These are phyloP conservation scores for Heliconius eleuchia DNA, from an alignment of 1,140 invertebrate genomes.

Conservation along the genomic window DNA sequence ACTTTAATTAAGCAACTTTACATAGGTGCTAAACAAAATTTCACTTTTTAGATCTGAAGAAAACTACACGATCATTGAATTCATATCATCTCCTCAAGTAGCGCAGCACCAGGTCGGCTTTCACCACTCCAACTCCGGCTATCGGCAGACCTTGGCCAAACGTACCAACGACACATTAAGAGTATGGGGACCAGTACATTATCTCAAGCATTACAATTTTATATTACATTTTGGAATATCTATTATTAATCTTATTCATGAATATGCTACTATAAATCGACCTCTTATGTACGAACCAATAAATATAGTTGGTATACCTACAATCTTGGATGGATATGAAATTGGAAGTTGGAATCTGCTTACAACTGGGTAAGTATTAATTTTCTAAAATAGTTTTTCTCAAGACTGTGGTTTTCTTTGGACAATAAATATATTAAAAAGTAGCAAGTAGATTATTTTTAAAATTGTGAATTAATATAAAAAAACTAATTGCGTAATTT, in stretches of 20 bases:
- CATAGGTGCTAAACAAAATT: too few species aligned
- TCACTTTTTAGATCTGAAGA: slow-evolving; percentile 47
- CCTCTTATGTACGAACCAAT: slow-evolving; percentile 64
- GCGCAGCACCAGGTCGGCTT: slow-evolving; percentile 63
- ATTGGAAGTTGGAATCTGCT: slow-evolving; percentile 68
- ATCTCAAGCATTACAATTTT: slow-evolving; percentile 51
- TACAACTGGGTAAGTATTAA: slow-evolving; percentile 62
- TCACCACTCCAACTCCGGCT: slow-evolving; percentile 61
- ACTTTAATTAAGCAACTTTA: too few species aligned
- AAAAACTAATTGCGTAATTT: too few species aligned
- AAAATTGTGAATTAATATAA: too few species aligned
- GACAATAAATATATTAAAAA: too few species aligned
- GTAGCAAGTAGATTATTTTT: too few species aligned
- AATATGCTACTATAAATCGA: slow-evolving; percentile 52
- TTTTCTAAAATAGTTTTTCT: neutral
- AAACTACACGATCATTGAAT: slow-evolving; percentile 56
- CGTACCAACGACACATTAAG: slow-evolving; percentile 59
- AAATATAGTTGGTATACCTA: slow-evolving; percentile 65
- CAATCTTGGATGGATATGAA: slow-evolving; percentile 61
- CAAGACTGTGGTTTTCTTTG: too few species aligned
- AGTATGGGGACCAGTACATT: slow-evolving; percentile 59
- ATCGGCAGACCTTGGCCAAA: slow-evolving; percentile 36
- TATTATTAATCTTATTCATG: slow-evolving; percentile 62
- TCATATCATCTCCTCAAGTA: slow-evolving; percentile 65
- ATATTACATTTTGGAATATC: slow-evolving; percentile 57